Evolutionary conservation across 2,113 vertebrate species (phyloP), one percentile per base, ranked within the genome.

Genomic region (Oostethus manadensis): DNA sequence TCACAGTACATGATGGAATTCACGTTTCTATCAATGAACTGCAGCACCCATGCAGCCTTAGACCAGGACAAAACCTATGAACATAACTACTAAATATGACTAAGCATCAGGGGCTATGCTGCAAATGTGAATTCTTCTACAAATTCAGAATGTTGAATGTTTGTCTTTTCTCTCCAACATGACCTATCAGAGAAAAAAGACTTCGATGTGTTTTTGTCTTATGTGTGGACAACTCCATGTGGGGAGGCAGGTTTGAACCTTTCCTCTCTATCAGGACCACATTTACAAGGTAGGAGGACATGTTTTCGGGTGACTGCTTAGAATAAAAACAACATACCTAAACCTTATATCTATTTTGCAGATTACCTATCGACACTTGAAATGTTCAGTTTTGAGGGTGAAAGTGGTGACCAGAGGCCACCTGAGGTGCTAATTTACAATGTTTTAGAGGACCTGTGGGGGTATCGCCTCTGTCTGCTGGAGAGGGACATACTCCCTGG

Each of bases 401-500:
- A 29, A 16, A 16, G 26, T 20, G 9, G n/a, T 43, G 10, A 20
- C 56, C 35, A 51, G 46, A 57, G 14, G 33, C 56, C 63, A 8
- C 59, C 71, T 4, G 72, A 78, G 46, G 57, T 61, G 44, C 43
- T 69, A 9, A 79, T 97, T 21, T 89, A 90, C 38, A 81, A 83
- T 3, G 71, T 92, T 16, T 61, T 97, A 56, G 94, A 97, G 86
- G 88, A 89, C 21, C 84, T 76, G 79, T 92, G 92, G 21, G 92
- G 92, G 20, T 94, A 94, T 62, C 91, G 84, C 5, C 74, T 97
- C 50, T 95, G 91, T 70, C 87, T 97, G 68, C 71, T 91, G 48
- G 94, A 97, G 74, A 90, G 95, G 79, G 94, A 97, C 47, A 55
- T 93, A 51, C 81, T 90, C 48, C 94, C 95, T 0, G 95, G 95